Conservation (phyloP, 1,140 invertebrate genomes). For the Stenopsyche tienmushanensis region DNA sequence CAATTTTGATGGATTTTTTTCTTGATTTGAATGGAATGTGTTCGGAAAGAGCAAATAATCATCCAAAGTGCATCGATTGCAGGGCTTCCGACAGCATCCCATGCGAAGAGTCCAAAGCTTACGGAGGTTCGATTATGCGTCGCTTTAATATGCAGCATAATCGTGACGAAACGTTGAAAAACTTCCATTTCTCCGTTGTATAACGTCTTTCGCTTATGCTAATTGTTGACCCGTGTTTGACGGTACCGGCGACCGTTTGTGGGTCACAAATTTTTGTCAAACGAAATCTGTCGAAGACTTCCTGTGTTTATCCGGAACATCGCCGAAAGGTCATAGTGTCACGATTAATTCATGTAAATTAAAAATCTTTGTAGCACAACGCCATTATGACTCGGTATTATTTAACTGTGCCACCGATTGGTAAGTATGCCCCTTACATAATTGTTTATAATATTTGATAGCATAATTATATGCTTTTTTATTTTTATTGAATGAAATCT, state of each 20-base stretch:
- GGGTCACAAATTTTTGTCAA: background rate
- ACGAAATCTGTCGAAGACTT: background rate
- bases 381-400: background rate
- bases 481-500: background rate
- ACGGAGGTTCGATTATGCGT: background rate
- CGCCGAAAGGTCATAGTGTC: background rate
- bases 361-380: background rate
- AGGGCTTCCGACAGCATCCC: too few relatives aligned
- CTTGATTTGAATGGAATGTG: too few relatives aligned
- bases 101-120: too few relatives aligned
- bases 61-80: too few relatives aligned
- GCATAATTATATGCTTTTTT: background rate
- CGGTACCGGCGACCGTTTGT: background rate
- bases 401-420: background rate
- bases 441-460: background rate
- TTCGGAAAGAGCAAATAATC: too few relatives aligned
- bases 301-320: slow-evolving; percentile 2
- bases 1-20: too few relatives aligned
- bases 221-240: background rate
- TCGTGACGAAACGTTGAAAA: background rate
- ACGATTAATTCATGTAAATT: background rate
- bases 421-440: background rate
- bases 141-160: background rate
- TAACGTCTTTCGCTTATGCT: slow-evolving; percentile 12
- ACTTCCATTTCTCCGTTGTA: slow-evolving; percentile 3